Percentiles rank a stretch among this genome's conserved stretches.
These are phyloP conservation scores for Cyanoliseus patagonus DNA, from an alignment of 2,113 vertebrate genomes.

Conservation along the genomic window DNA sequence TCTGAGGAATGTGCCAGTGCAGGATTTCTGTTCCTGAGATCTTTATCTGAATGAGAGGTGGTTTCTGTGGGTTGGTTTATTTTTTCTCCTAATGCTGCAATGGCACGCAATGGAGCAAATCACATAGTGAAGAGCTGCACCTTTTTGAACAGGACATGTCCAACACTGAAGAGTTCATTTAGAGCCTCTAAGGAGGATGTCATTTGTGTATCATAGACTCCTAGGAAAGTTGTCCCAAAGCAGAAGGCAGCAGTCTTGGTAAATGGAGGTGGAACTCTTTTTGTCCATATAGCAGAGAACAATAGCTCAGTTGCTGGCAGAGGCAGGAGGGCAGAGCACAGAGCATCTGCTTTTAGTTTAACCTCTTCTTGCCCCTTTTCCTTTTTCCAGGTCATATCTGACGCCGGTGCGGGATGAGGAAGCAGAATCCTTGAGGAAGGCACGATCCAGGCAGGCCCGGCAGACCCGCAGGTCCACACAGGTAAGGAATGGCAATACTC, in stretches of 20 bases:
- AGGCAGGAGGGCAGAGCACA: neutral
- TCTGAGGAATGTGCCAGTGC: neutral
- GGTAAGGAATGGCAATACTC: slow-evolving; percentile 61
- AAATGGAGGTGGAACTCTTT: neutral
- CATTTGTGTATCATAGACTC: neutral
- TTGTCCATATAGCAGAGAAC: neutral
- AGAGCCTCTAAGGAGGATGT: neutral
- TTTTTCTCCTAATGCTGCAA: neutral
- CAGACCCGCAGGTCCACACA: slow-evolving; percentile 94
- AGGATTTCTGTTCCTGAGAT: neutral
- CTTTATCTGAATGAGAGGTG: neutral
- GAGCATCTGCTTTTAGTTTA: neutral
- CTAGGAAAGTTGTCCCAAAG: neutral
- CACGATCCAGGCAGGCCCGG: slow-evolving; percentile 89
- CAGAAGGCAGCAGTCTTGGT: neutral
- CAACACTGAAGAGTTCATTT: neutral
- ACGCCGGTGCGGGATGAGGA: slow-evolving; percentile 90
- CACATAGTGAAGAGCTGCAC: neutral
- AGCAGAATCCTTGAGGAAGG: slow-evolving; percentile 91
- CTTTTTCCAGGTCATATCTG: slow-evolving; percentile 76
- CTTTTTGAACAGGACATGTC: neutral
- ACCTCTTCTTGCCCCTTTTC: neutral
- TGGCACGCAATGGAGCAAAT: neutral
- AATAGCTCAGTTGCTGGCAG: neutral
- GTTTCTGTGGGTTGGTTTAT: neutral